Conservation (phyloP, 2,797 vertebrate species). For the Mionectes olivaceus region DNA sequence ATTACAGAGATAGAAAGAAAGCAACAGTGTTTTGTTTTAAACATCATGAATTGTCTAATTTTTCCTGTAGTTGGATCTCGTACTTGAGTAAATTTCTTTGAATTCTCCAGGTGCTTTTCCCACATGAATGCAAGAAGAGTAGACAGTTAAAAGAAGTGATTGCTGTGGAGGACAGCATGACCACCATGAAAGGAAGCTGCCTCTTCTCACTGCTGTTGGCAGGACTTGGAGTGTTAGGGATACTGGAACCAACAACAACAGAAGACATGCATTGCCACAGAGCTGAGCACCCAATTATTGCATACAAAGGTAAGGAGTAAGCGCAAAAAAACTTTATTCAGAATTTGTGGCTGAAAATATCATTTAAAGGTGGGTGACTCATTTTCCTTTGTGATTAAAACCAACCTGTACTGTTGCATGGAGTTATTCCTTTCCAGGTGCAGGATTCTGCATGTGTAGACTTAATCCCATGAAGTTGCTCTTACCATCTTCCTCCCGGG, state of each 20-base stretch:
- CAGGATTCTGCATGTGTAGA: neutral
- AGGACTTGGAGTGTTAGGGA: conserved; percentile 85
- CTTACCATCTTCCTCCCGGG: neutral
- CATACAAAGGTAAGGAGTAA: conserved; percentile 88
- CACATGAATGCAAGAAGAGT: conserved; percentile 81
- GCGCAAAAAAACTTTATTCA: neutral
- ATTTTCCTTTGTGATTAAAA: neutral
- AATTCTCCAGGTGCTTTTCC: conserved; percentile 79
- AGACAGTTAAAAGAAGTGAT: conserved; percentile 82
- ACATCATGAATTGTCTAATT: neutral
- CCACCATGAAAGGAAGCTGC: conserved; percentile 77
- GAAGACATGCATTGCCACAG: conserved; percentile 85
- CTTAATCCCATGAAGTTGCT: neutral
- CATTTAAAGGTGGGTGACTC: neutral
- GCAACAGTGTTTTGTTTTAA: neutral
- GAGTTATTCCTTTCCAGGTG: neutral
- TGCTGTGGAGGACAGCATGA: conserved; percentile 78
- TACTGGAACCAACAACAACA: conserved; percentile 72
- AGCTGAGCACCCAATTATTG: conserved; percentile 88
- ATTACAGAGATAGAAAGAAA: neutral
- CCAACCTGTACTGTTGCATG: neutral
- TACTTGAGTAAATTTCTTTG: neutral
- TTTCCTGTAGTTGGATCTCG: neutral
- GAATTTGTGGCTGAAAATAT: neutral
- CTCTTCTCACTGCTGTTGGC: conserved; percentile 83